phyloP scores from a whole-genome alignment of 2,888 invertebrate species.

The Tachystola acroxantha region DNA sequence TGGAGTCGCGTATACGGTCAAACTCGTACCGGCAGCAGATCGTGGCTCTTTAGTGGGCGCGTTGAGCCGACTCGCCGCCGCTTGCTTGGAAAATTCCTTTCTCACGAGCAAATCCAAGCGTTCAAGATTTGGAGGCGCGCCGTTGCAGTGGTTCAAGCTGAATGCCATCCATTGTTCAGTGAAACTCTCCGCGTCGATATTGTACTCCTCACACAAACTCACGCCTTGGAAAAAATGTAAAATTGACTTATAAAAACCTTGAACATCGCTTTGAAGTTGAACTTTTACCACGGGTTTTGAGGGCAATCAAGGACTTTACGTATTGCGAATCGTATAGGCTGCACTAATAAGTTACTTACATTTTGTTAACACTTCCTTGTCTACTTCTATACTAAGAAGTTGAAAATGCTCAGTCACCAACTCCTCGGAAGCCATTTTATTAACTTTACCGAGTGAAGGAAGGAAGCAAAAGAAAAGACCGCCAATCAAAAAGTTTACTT shows the following conservation, averaged over 20 bases:
- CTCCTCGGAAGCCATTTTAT: conserved; percentile 77
- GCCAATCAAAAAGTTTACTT: conserved; percentile 34
- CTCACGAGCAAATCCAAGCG: conserved; percentile 80
- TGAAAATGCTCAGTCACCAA: conserved; percentile 80
- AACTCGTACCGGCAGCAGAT: conserved; percentile 53
- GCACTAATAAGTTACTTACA: conserved; percentile 52
- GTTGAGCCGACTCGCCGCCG: conserved; percentile 47
- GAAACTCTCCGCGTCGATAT: conserved; percentile 82
- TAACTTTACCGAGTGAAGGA: conserved; percentile 17
- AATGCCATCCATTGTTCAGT: conserved; percentile 89
- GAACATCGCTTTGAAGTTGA: conserved; percentile 48
- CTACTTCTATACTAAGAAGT: conserved; percentile 78
- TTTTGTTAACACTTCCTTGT: conserved; percentile 75
- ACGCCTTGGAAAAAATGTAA: conserved; percentile 65
- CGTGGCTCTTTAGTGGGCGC: conserved; percentile 41
- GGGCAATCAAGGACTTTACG: neutral
- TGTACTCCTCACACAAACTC: conserved; percentile 81
- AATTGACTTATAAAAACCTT: conserved; percentile 65
- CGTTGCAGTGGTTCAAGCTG: conserved; percentile 80
- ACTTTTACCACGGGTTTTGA: neutral
- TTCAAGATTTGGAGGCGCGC: conserved; percentile 79
- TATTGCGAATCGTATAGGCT: neutral
- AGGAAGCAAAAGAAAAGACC: conserved; percentile 40
- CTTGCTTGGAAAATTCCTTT: conserved; percentile 79
- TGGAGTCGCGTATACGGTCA: conserved; percentile 57